Percentiles rank a stretch among this genome's conserved stretches.
Evolutionary conservation across 2,888 invertebrate species (phyloP).

Genomic region (Tridacna gigas): DNA sequence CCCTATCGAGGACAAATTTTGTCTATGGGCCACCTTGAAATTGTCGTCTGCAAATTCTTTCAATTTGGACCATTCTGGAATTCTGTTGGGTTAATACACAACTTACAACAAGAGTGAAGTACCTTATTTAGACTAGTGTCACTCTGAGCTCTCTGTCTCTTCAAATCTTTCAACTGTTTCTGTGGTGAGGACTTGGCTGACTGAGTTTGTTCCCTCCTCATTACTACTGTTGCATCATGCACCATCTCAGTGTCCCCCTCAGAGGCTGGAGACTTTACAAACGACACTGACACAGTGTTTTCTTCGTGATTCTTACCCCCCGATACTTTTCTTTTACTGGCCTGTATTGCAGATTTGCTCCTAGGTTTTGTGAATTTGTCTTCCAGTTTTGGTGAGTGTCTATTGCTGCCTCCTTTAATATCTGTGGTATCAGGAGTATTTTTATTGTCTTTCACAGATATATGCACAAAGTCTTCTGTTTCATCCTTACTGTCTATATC

Average conservation of each 20-base stretch:
- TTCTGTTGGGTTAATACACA: no score
- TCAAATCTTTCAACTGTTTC: conserved; percentile 49
- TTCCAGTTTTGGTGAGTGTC: background rate
- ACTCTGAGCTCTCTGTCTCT: conserved; percentile 66
- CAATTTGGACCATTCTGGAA: no score
- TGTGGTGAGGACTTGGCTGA: conserved; percentile 65
- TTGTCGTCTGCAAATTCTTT: no score
- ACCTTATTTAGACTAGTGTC: conserved; percentile 70
- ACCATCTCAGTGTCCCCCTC: conserved; percentile 9
- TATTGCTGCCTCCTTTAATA: background rate
- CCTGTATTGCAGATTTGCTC: conserved; percentile 20
- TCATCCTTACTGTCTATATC: conserved; percentile 46
- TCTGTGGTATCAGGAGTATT: conserved; percentile 3
- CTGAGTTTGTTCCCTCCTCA: conserved; percentile 48
- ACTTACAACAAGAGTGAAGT: background rate
- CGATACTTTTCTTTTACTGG: conserved; percentile 46
- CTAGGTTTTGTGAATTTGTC: conserved; percentile 6
- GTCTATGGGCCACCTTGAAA: no score
- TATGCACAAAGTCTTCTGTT: conserved; percentile 68
- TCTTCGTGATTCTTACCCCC: conserved; percentile 29
- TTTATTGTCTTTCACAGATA: conserved; percentile 58
- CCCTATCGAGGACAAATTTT: no score
- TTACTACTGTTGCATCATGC: background rate
- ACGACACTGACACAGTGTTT: background rate
- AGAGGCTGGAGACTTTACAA: background rate